Evolutionary conservation across 2,113 vertebrate species (phyloP), one percentile per base, ranked within the genome.

Genomic region (Melanocharis versteri): DNA sequence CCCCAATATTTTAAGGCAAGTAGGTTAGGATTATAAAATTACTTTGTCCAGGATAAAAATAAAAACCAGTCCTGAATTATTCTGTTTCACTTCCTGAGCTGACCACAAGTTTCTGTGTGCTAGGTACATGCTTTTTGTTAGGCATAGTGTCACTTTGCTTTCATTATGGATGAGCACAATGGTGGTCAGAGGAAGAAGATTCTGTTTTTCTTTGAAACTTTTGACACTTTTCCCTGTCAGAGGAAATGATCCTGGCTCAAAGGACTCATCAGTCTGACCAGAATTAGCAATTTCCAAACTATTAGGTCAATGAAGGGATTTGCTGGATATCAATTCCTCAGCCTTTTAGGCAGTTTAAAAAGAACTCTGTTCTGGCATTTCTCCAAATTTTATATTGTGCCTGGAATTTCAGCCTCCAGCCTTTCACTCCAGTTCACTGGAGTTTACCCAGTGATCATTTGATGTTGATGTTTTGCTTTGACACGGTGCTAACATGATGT

Each of bases 401-500:
- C 92, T 97, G 97, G 96, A 97, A 97, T 97, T 97, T 94, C 93
- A 83, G 76, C 78, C 89, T 70, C 73, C 62, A 96, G 35, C 87
- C 81, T 93, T 97, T 95, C 72, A 88, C 82, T 95, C 92, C 87
- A 95, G 86, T 95, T 96, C 92, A 81, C 76, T 94, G 77, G 80
- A 88, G 56, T 89, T 94, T 92, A 94, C 89, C 85, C 94, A 96
- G 75, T 93, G 94, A 83, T 93, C 94, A 95, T 93, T 94, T 93
- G 91, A 92, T 93, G 92, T 94, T 96, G 92, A 96, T 96, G 95
- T 96, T 98, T 96, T 96, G 90, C 93, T 97, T 96, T 97, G 95
- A 97, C 93, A 96, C 68, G 92, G 95, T 93, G 94, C 96, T 97
- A 97, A 97, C 96, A 97, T 97, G 96, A 97, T 97, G 91, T 97